A percentile compares a stretch with the other conserved stretches of the same genome.
Conservation (phyloP, 2,797 vertebrate genomes). For the Cuniculus paca region DNA sequence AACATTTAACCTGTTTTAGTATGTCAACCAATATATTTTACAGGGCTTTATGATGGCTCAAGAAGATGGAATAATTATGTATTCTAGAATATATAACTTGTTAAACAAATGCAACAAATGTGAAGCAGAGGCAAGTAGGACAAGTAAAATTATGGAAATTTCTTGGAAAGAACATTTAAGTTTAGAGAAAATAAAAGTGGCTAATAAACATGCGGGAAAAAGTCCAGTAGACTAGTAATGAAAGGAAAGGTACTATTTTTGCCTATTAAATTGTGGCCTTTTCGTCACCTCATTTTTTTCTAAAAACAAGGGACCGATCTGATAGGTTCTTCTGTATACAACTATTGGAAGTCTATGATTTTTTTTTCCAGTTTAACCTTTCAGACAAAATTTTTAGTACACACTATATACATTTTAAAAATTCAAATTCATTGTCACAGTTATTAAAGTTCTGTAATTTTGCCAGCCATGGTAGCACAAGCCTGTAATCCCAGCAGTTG, state of each 20-base stretch:
- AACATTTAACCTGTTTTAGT: not conserved
- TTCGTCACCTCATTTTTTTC: not conserved
- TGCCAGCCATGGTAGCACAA: not conserved
- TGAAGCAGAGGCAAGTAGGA: not conserved
- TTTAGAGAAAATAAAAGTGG: not conserved
- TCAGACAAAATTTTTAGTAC: not conserved
- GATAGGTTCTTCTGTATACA: not conserved
- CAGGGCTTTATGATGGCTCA: not conserved
- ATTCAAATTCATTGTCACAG: not conserved
- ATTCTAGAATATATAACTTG: not conserved
- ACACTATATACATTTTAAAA: slow-evolving; percentile 5
- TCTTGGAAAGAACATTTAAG: not conserved
- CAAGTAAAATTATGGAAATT: not conserved
- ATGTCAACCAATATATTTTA: not conserved
- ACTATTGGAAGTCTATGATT: not conserved
- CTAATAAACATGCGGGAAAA: not conserved
- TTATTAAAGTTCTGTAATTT: slow-evolving; percentile 20
- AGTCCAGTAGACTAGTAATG: not conserved
- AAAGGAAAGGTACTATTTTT: slow-evolving; percentile 11
- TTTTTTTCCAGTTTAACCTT: not conserved
- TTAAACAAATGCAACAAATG: slow-evolving; percentile 40
- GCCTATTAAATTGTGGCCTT: not conserved
- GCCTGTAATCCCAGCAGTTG: not conserved
- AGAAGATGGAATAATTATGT: not conserved
- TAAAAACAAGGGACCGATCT: not conserved